Percentiles rank a stretch among this genome's conserved stretches.
phyloP scores from a whole-genome alignment of 2,113 vertebrate species.

The Albula glossodonta region DNA sequence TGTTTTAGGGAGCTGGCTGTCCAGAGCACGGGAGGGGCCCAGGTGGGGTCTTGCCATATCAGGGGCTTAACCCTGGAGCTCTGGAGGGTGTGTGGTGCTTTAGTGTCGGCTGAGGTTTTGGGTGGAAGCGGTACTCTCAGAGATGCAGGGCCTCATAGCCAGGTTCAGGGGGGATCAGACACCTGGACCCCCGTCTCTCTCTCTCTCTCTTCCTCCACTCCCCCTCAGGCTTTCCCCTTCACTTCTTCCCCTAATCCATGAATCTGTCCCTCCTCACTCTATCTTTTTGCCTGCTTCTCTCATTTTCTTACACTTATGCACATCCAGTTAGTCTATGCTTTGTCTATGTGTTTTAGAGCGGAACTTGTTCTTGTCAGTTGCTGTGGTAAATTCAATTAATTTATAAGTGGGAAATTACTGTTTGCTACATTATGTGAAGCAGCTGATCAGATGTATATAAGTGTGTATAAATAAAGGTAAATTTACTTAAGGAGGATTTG shows the following conservation, averaged over 20 bases:
- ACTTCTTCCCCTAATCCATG: no score
- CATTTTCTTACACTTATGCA: neutral
- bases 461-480: neutral
- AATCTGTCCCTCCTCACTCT: neutral
- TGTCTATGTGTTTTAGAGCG: neutral
- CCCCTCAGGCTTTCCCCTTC: neutral
- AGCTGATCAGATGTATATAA: neutral
- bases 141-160: conserved; percentile 11
- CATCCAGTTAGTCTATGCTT: neutral
- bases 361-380: neutral
- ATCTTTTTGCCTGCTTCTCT: neutral
- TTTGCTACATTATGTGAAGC: neutral
- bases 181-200: conserved; percentile 28
- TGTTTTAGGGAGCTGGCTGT: neutral
- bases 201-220: conserved; percentile 10
- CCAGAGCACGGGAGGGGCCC: neutral
- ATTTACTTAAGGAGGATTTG: no score
- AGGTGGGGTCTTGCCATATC: neutral
- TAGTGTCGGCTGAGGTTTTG: neutral
- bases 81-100: conserved; percentile 10
- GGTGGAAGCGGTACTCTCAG: conserved; percentile 50
- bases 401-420: neutral
- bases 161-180: conserved; percentile 52
- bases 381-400: neutral
- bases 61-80: conserved; percentile 4